These are phyloP conservation scores for Xyrauchen texanus DNA, from an alignment of 2,113 vertebrate species.

Conservation along the genomic window DNA sequence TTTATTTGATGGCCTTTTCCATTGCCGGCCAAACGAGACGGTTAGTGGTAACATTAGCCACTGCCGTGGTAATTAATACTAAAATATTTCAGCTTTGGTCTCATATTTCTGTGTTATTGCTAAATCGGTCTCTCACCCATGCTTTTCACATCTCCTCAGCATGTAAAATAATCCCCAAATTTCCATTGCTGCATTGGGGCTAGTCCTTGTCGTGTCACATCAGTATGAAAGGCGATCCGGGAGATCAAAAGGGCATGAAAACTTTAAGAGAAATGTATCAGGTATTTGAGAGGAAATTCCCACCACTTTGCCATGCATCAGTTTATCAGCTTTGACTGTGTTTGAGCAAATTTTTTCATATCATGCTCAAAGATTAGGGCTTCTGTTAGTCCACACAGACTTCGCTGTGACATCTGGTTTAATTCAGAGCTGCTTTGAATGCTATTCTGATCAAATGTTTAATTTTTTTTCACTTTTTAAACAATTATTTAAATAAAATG, in stretches of 20 bases:
- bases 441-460: too few species aligned
- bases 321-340: constrained; percentile 52
- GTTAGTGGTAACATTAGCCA: constrained; percentile 64
- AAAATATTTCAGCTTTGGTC: constrained; percentile 79
- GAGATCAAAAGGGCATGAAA: constrained; percentile 73
- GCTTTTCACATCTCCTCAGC: constrained; percentile 76
- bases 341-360: constrained; percentile 42
- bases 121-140: constrained; percentile 73
- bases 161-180: constrained; percentile 79
- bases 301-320: constrained; percentile 59
- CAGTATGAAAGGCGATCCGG: constrained; percentile 71
- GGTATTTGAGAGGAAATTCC: constrained; percentile 70
- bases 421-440: too few species aligned
- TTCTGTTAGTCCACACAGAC: not conserved
- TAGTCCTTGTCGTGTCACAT: constrained; percentile 62
- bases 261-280: constrained; percentile 71
- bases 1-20: constrained; percentile 69
- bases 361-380: not conserved
- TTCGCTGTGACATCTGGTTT: not conserved
- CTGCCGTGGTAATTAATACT: constrained; percentile 75
- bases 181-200: constrained; percentile 71
- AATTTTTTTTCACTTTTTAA: too few species aligned
- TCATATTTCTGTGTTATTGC: constrained; percentile 77
- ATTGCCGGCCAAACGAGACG: constrained; percentile 52
- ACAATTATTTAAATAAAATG: too few species aligned